Evolutionary conservation across 2,113 vertebrate species (phyloP).

Genomic region (Centropristis striata): DNA sequence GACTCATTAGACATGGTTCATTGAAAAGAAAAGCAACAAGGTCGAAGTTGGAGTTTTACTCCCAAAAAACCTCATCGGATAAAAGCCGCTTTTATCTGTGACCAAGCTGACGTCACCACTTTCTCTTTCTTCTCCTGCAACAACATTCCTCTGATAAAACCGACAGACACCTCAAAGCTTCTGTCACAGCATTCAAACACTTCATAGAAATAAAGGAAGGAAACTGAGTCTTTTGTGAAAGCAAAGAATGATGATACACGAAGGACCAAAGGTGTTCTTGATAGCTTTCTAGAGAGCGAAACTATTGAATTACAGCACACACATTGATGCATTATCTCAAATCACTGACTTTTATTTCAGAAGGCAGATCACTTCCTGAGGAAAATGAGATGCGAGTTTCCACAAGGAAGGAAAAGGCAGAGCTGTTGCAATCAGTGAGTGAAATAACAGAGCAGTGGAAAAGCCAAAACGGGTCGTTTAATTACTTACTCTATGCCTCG

Average conservation of each 20-base stretch:
- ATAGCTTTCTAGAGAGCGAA: not conserved
- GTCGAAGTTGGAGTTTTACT: slow-evolving; percentile 34
- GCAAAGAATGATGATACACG: not conserved
- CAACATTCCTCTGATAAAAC: slow-evolving; percentile 57
- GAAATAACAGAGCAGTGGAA: slow-evolving; percentile 65
- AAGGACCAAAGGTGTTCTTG: not conserved
- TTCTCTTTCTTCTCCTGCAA: slow-evolving; percentile 34
- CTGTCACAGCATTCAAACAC: slow-evolving; percentile 21
- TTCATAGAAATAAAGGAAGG: slow-evolving; percentile 12
- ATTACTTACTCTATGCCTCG: slow-evolving; percentile 47
- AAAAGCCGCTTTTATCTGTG: slow-evolving; percentile 54
- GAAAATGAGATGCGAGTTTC: slow-evolving; percentile 24
- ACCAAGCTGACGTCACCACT: slow-evolving; percentile 27
- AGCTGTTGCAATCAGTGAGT: slow-evolving; percentile 48
- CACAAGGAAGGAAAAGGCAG: slow-evolving; percentile 66
- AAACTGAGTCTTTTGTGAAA: slow-evolving; percentile 18
- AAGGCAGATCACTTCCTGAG: slow-evolving; percentile 7
- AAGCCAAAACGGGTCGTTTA: slow-evolving; percentile 70
- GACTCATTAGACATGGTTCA: slow-evolving; percentile 40
- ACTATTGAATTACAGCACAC: not conserved
- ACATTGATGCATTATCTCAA: not conserved
- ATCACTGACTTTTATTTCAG: slow-evolving; percentile 4
- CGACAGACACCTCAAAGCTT: slow-evolving; percentile 2
- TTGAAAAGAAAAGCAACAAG: slow-evolving; percentile 21
- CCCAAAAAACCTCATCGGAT: slow-evolving; percentile 43